Evolutionary conservation across 2,797 vertebrate species (phyloP), one percentile per base, ranked within the genome.

Genomic region (Neostethus bicornis): DNA sequence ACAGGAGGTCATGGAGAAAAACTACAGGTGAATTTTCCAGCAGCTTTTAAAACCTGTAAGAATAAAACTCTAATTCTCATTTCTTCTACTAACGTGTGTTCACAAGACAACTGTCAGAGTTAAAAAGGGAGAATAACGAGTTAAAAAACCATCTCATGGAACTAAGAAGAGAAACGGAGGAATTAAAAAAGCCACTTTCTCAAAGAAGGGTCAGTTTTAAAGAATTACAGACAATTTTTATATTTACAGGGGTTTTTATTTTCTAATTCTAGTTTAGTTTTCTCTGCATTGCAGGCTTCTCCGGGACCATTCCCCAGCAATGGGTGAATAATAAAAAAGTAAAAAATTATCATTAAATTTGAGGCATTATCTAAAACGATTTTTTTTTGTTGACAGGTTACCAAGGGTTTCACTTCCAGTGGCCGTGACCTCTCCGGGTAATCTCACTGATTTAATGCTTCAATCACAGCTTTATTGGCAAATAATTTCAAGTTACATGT

Each of bases 351-450:
- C n/a, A 14, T 2, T 43, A 28, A 34, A 10, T 29, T 49, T 5
- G 8, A 19, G 13, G 2, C 32, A 3, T 1, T 20, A 34, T 28
- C 32, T 23, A 8, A 47, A 51, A 0, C 0, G 13, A 19, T 37
- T 8, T 70, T 7, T 68, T 50, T 7, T 25, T 9, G 56, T 49
- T 3, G 41, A 32, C 65, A 94, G 92, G 23, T 54, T 74, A 72
- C 89, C 84, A 66, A 93, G 92, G 58, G 79, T 92, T 76, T 90
- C 94, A 3, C 91, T 93, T 16, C 95, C 94, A 6, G 89, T 96
- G 34, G 93, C 92, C 31, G 85, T 96, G 72, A 94, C 94, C 39
- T 91, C 94, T 10, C 95, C 95, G 79, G 92, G 92, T 93, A 85
- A 76, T 42, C 25, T 8, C 32, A 66, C 13, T 20, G 9, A 66